Conservation (phyloP, 1,140 invertebrate genomes). For the Leptestheria dahalacensis region DNA sequence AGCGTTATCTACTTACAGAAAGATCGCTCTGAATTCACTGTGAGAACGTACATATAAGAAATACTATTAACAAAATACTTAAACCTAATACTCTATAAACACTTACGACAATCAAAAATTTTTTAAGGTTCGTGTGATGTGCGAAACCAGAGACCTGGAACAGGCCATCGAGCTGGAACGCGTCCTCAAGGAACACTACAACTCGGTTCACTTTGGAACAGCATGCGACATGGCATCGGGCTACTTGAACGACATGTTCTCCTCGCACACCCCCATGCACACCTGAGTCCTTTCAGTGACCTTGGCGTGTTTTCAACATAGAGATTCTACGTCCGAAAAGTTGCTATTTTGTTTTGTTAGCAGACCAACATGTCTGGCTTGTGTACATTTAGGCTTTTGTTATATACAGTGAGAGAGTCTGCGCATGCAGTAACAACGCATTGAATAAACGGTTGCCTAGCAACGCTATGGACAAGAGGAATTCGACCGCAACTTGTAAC, state of each 20-base stretch:
- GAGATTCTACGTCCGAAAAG: background rate
- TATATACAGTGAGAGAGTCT: background rate
- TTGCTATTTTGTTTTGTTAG: background rate
- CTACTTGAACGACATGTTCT: background rate
- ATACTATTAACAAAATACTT: too few species aligned
- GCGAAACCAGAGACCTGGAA: conserved; percentile 63
- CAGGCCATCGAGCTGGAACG: conserved; percentile 52
- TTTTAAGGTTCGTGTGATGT: conserved; percentile 55
- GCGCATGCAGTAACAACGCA: background rate
- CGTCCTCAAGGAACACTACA: conserved; percentile 42
- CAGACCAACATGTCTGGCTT: background rate
- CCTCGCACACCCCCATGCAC: background rate
- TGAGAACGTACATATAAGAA: too few species aligned
- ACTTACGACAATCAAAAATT: background rate
- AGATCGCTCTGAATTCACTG: too few species aligned
- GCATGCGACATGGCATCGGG: background rate
- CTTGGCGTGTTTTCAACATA: too few species aligned
- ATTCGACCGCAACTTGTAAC: background rate
- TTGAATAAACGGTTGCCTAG: background rate
- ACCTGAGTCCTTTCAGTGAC: background rate
- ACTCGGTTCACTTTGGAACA: conserved; percentile 26
- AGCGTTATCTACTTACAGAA: too few species aligned
- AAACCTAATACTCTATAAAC: too few species aligned
- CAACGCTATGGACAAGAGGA: background rate
- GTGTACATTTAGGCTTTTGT: background rate